These are phyloP conservation scores for Sakesphorus luctuosus DNA, from an alignment of 2,113 vertebrate genomes.

Conservation along the genomic window DNA sequence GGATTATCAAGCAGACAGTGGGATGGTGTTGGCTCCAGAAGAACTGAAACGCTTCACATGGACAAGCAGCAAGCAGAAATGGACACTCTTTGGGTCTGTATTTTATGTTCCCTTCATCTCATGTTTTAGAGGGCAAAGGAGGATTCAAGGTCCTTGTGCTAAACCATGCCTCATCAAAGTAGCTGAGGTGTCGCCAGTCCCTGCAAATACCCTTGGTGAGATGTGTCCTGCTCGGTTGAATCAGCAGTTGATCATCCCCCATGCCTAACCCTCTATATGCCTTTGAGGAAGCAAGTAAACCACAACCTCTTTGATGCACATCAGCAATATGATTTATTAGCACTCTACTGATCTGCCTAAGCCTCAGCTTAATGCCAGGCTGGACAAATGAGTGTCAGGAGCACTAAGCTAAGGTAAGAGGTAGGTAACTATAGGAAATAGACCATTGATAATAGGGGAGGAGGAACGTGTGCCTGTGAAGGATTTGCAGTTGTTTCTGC, in stretches of 20 bases:
- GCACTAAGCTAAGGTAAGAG: background rate
- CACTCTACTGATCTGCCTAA: background rate
- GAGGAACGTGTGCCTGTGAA: background rate
- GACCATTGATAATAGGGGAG: background rate
- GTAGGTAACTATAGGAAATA: background rate
- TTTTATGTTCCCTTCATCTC: background rate
- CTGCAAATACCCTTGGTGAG: background rate
- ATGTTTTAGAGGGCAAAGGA: background rate
- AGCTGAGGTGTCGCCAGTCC: background rate
- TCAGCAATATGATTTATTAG: background rate
- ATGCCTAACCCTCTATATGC: background rate
- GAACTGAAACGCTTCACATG: conserved; percentile 82
- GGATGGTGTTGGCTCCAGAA: conserved; percentile 85
- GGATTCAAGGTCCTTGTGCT: background rate
- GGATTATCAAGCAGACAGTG: conserved; percentile 85
- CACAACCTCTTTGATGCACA: rapidly evolving
- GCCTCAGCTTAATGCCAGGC: background rate
- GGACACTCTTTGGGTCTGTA: conserved; percentile 71
- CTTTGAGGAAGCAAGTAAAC: background rate
- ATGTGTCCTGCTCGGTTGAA: background rate
- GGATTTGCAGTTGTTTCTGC: background rate
- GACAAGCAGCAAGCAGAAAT: conserved; percentile 76
- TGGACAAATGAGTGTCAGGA: background rate
- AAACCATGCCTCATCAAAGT: background rate
- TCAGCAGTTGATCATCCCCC: background rate